These are phyloP conservation scores for Sarcophaga subvicina DNA, from an alignment of 2,888 invertebrate species.

Conservation along the genomic window DNA sequence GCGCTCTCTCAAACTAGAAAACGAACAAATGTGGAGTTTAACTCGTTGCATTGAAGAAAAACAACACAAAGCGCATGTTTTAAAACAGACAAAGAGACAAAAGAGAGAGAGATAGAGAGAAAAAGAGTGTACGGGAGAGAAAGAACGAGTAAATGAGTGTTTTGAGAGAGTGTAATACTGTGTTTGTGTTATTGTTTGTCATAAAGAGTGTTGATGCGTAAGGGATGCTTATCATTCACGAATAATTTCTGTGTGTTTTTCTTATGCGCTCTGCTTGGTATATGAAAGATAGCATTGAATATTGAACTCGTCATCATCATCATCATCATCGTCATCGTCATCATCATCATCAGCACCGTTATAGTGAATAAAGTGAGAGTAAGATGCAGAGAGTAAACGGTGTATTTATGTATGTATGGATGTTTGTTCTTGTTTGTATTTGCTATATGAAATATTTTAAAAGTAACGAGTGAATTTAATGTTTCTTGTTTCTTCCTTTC, in stretches of 20 bases:
- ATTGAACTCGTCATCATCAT: constrained; percentile 62
- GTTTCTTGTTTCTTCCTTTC: background rate
- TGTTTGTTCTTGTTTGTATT: constrained; percentile 22
- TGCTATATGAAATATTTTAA: constrained; percentile 30
- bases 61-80: background rate
- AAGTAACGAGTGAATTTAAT: constrained; percentile 58
- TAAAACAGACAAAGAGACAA: background rate
- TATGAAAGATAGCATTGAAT: constrained; percentile 52
- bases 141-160: background rate
- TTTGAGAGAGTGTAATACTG: background rate
- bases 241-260: constrained; percentile 44
- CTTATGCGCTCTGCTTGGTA: constrained; percentile 10
- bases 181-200: constrained; percentile 9
- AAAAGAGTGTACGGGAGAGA: constrained; percentile 8
- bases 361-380: background rate
- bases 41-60: background rate
- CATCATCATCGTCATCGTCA: constrained; percentile 34
- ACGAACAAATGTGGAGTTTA: background rate
- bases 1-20: background rate
- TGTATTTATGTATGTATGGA: constrained; percentile 11
- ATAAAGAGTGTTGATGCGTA: constrained; percentile 58
- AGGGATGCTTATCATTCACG: constrained; percentile 67
- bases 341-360: background rate
- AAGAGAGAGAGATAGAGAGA: background rate
- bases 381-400: background rate